Conservation (phyloP, 2,888 invertebrate species). For the Acrobasis repandana region DNA sequence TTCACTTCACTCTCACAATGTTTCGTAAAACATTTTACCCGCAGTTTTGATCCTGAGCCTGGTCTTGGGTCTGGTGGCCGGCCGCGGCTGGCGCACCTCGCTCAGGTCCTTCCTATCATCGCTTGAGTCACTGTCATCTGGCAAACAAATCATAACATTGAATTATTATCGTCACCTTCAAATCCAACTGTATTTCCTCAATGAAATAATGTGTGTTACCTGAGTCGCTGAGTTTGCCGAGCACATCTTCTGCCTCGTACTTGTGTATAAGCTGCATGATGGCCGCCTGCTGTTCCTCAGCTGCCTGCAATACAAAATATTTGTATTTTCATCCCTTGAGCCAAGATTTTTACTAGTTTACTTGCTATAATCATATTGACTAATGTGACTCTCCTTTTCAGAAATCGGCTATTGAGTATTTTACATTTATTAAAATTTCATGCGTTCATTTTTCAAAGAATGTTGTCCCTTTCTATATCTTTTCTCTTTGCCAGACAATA, state of each 20-base stretch:
- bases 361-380: too few species aligned
- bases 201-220: constrained; percentile 44
- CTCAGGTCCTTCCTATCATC: constrained; percentile 60
- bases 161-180: too few species aligned
- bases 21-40: constrained; percentile 47
- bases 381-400: too few species aligned
- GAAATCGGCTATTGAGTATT: too few species aligned
- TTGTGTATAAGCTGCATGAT: constrained; percentile 82
- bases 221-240: constrained; percentile 76
- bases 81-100: constrained; percentile 60
- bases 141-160: constrained; percentile 14
- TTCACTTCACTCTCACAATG: too few species aligned
- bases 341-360: too few species aligned
- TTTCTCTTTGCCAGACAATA: too few species aligned
- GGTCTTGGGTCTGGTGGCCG: constrained; percentile 70
- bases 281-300: constrained; percentile 86
- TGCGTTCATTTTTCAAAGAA: too few species aligned
- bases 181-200: too few species aligned
- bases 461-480: too few species aligned
- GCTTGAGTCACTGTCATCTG: constrained; percentile 66
- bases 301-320: constrained; percentile 72
- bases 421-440: too few species aligned
- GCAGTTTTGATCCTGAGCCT: constrained; percentile 84
- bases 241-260: constrained; percentile 79
- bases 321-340: too few species aligned